These are phyloP conservation scores for Cacatua alba DNA, from an alignment of 2,113 vertebrate species.

Conservation along the genomic window DNA sequence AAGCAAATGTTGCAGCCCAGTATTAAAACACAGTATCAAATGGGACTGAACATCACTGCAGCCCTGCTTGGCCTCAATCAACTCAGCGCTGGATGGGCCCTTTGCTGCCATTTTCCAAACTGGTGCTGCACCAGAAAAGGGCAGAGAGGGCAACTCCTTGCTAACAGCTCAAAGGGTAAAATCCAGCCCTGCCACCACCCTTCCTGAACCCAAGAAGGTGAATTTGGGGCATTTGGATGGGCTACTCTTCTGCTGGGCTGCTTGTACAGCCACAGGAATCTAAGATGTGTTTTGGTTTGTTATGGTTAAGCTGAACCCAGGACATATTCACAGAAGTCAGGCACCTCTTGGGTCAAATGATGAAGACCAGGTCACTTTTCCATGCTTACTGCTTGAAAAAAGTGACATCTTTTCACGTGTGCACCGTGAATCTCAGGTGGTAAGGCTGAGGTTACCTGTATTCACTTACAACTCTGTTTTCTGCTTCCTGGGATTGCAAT, in stretches of 20 bases:
- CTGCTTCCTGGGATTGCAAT: neutral
- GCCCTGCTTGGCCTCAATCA: neutral
- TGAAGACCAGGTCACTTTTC: neutral
- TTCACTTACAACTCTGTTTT: neutral
- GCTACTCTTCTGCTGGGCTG: fast-evolving
- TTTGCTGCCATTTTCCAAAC: fast-evolving
- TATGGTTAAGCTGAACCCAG: neutral
- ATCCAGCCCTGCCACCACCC: neutral
- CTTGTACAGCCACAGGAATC: neutral
- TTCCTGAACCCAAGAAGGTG: fast-evolving
- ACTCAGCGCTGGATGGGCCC: fast-evolving
- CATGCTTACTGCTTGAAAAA: neutral
- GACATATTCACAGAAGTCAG: neutral
- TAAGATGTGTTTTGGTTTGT: neutral
- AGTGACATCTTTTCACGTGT: fast-evolving
- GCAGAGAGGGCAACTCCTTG: neutral
- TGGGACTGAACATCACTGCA: fast-evolving
- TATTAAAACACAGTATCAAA: neutral
- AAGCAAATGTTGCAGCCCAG: neutral
- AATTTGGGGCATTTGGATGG: fast-evolving
- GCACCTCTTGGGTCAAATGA: fast-evolving
- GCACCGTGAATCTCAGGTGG: neutral
- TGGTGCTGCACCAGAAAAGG: fast-evolving
- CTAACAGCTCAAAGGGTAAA: neutral
- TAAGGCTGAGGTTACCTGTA: neutral